phyloP scores from a whole-genome alignment of 2,797 vertebrate genomes.

The Phataginus tricuspis region DNA sequence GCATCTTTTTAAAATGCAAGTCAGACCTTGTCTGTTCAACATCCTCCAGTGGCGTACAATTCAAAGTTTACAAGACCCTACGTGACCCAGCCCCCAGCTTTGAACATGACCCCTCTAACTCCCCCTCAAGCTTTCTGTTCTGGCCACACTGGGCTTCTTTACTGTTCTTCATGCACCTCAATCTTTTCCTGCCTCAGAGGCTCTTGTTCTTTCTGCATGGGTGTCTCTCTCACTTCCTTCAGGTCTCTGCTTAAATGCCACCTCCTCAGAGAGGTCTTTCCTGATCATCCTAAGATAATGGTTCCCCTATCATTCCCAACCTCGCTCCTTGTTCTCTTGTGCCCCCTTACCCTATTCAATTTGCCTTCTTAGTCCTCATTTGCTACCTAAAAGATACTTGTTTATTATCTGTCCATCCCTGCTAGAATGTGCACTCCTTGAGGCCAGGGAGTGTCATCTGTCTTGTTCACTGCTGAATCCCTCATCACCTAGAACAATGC shows the following conservation, averaged over 20 bases:
- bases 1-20: conserved; percentile 3
- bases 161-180: not conserved
- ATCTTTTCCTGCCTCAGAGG: not conserved
- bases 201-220: conserved; percentile 29
- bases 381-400: conserved; percentile 12
- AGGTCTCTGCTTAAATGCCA: not conserved
- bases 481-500: not conserved
- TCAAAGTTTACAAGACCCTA: conserved; percentile 2
- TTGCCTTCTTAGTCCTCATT: conserved; percentile 40
- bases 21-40: conserved; percentile 40
- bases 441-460: not conserved
- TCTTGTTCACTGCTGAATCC: conserved; percentile 7
- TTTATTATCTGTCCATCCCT: not conserved
- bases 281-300: conserved; percentile 17
- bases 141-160: not conserved
- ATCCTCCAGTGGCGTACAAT: not conserved
- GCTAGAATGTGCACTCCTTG: not conserved
- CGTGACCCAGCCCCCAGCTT: conserved; percentile 3
- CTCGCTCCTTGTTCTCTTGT: not conserved
- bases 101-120: not conserved
- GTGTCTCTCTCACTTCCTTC: not conserved
- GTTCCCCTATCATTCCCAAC: not conserved
- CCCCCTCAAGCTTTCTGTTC: not conserved
- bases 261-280: not conserved
- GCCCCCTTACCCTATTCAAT: not conserved